Evolutionary conservation across 2,113 vertebrate genomes (phyloP).

Genomic region (Rousettus leschenaultii): DNA sequence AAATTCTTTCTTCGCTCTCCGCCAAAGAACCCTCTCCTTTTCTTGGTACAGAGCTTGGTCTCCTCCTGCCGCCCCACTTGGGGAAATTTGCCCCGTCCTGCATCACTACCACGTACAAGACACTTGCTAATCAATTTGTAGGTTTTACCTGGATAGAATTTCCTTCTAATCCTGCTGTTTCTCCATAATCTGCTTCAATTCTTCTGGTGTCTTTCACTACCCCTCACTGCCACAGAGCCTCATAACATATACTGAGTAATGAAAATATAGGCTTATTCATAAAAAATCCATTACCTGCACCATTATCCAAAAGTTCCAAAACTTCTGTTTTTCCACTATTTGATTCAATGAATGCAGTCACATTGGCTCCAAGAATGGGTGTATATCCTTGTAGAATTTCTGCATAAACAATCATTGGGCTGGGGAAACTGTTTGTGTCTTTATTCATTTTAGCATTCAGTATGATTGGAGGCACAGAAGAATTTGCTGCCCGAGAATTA

Average conservation of each 20-base stretch:
- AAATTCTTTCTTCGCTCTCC: no score
- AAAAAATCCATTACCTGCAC: constrained; percentile 78
- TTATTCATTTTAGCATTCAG: constrained; percentile 71
- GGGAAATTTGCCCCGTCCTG: no score
- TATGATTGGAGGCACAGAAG: constrained; percentile 74
- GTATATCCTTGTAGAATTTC: constrained; percentile 79
- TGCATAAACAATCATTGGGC: constrained; percentile 80
- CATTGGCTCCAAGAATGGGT: constrained; percentile 79
- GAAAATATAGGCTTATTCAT: background rate
- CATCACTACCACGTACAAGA: background rate
- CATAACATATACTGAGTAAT: background rate
- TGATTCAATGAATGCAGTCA: constrained; percentile 80
- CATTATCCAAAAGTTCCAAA: constrained; percentile 80
- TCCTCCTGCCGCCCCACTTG: no score
- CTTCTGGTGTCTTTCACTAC: background rate
- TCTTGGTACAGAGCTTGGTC: no score
- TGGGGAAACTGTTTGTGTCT: constrained; percentile 59
- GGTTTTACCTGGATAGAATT: background rate
- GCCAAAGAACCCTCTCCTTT: no score
- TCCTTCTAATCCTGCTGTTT: background rate
- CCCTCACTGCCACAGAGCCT: background rate
- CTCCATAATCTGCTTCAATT: background rate
- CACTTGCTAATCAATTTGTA: background rate
- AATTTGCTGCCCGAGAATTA: constrained; percentile 72
- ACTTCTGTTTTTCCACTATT: background rate